A percentile compares a stretch with the other conserved stretches of the same genome.
Evolutionary conservation across 2,888 invertebrate species (phyloP).

Genomic region (Watsonalla binaria): DNA sequence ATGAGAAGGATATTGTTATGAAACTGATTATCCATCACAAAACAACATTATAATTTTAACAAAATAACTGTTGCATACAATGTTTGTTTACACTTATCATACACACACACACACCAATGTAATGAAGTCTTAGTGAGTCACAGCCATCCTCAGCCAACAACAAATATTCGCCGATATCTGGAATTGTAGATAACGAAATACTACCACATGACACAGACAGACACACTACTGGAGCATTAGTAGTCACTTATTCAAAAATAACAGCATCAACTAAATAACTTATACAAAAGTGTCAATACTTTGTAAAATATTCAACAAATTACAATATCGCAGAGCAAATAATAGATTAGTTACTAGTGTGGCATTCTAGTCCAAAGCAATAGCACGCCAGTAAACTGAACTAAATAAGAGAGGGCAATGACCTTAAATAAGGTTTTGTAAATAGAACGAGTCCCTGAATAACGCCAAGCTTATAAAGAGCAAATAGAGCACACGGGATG

Average conservation of each 20-base stretch:
- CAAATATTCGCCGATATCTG: neutral
- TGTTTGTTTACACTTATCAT: neutral
- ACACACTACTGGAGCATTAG: neutral
- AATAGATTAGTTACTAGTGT: conserved; percentile 5
- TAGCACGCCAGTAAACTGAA: conserved; percentile 2
- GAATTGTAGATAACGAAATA: neutral
- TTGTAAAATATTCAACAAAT: neutral
- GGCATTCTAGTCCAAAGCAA: neutral
- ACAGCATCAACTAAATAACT: no score
- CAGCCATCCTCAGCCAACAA: neutral
- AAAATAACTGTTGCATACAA: neutral
- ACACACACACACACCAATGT: neutral
- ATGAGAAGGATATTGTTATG: neutral
- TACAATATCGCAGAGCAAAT: conserved; percentile 21
- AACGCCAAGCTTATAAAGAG: conserved; percentile 8
- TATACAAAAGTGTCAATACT: neutral
- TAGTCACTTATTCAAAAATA: neutral
- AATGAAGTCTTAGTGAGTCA: neutral
- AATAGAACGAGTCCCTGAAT: conserved; percentile 29
- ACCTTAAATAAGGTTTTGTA: conserved; percentile 47
- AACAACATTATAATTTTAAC: conserved; percentile 1
- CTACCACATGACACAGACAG: neutral
- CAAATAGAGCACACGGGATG: conserved; percentile 13
- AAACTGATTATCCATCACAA: neutral
- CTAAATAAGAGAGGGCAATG: conserved; percentile 40